Conservation (phyloP, 2,797 vertebrate genomes). For the Trachops cirrhosus region DNA sequence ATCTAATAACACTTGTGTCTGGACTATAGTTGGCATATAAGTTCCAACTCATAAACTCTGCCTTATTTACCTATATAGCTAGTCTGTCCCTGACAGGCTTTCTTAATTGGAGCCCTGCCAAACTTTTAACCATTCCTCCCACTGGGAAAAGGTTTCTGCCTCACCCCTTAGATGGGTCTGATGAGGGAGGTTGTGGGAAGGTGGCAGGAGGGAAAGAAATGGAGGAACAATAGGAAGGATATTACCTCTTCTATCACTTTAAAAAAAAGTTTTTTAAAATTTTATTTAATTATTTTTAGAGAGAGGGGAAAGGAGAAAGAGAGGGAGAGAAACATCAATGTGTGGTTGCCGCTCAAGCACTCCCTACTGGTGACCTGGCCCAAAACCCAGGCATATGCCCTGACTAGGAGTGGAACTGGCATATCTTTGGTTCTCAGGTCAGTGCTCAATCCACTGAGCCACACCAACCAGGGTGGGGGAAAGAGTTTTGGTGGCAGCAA, state of each 20-base stretch:
- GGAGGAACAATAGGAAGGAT: slow-evolving; percentile 49
- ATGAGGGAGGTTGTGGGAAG: not conserved
- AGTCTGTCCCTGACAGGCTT: not conserved
- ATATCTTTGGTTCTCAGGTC: no score
- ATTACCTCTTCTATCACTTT: slow-evolving; percentile 65
- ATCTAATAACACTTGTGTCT: not conserved
- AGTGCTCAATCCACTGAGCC: no score
- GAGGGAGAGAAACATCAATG: no score
- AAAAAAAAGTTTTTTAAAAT: not conserved
- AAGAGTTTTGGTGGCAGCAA: slow-evolving; percentile 53
- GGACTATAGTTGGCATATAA: not conserved
- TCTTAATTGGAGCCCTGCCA: not conserved
- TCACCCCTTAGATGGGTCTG: not conserved
- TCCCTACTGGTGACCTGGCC: no score
- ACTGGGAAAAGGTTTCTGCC: not conserved
- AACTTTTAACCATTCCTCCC: not conserved
- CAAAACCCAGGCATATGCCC: no score
- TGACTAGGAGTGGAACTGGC: no score
- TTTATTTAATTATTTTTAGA: no score
- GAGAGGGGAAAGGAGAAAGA: no score
- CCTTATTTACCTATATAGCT: not conserved
- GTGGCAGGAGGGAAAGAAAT: not conserved
- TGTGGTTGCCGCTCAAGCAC: no score
- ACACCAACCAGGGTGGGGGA: no score
- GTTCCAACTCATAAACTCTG: not conserved